Conservation (phyloP, 23 tunicate species). For the Styela plicata region DNA sequence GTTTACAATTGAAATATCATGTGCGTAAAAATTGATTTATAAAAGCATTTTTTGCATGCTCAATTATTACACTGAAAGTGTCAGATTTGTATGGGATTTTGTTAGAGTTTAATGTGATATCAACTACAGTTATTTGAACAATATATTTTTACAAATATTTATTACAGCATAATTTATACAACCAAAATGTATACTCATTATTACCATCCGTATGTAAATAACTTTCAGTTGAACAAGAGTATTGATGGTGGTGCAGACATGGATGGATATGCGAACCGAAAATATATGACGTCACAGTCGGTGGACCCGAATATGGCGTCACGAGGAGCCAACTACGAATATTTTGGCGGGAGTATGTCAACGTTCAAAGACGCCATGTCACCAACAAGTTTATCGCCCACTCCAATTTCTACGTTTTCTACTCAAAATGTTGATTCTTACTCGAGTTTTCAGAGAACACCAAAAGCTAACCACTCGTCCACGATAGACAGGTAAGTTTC, state of each 20-base stretch:
- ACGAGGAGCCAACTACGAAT: slow-evolving; percentile 24
- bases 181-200: not conserved
- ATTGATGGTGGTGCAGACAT: not conserved
- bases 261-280: slow-evolving; percentile 11
- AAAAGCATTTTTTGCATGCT: too few species aligned
- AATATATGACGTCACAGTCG: slow-evolving; percentile 6
- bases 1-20: too few species aligned
- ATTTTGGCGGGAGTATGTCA: slow-evolving; percentile 25
- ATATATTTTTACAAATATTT: too few species aligned
- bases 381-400: slow-evolving; percentile 10
- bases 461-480: not conserved
- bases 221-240: slow-evolving; percentile 5
- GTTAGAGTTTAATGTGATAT: too few species aligned
- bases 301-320: slow-evolving; percentile 24
- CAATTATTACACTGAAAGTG: too few species aligned
- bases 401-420: slow-evolving; percentile 14
- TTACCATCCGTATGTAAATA: not conserved
- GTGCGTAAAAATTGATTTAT: too few species aligned
- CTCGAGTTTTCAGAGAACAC: slow-evolving; percentile 12
- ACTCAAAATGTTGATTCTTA: slow-evolving; percentile 12
- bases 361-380: slow-evolving; percentile 24
- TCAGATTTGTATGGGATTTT: too few species aligned
- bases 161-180: too few species aligned
- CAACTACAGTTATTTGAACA: too few species aligned
- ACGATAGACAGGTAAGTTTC: slow-evolving; percentile 34